Evolutionary conservation across 2,113 vertebrate genomes (phyloP), one percentile per base, ranked within the genome.

Genomic region (Brachypodius melanocephalos): DNA sequence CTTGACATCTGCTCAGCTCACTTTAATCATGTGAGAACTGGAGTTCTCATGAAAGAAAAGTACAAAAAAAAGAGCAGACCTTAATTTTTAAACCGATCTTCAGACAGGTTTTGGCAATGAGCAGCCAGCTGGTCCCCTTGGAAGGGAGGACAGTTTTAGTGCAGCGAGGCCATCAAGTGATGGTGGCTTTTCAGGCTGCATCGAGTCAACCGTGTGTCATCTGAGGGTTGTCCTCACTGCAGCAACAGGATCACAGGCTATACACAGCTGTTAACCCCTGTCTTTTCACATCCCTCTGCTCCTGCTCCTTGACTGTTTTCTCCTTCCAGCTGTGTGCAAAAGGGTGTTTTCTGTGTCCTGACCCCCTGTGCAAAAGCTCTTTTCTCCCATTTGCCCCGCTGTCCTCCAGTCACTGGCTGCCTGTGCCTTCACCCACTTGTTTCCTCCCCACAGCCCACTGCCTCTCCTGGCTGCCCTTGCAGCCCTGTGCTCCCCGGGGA

Each of bases 171-270:
- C 31, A 43, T 38, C 40, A 49, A 40, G 52, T 5, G 40, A 81
- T 32, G 31, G 10, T 65, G 45, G 29, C 58, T 76, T 83, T 65
- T 45, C 58, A 88, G 71, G 43, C n/a, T 65, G 62, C 72, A 42
- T 11, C 2, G 22, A 55, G 36, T 24, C 34, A 36, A 16, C 21
- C 0, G 0, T 48, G 40, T 61, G 17, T 49, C 18, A 8, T 12
- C 42, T 38, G 46, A 8, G 31, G 6, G 8, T 7, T 52, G 45
- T 90, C 45, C 28, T 62, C 4, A 0, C 49, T 65, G 58, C 61
- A 89, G 54, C 20, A 89, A 5, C 62, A 55, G 43, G 40, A 78
- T 22, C 25, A 38, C 7, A 25, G 77, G 32, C 24, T 43, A 22
- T 7, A n/a, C 11, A 26, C 51, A 86, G 61, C 17, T 72, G 14